phyloP scores from a whole-genome alignment of 92 coral and sea anemone species.

The Zoanthus sansibaricus region DNA sequence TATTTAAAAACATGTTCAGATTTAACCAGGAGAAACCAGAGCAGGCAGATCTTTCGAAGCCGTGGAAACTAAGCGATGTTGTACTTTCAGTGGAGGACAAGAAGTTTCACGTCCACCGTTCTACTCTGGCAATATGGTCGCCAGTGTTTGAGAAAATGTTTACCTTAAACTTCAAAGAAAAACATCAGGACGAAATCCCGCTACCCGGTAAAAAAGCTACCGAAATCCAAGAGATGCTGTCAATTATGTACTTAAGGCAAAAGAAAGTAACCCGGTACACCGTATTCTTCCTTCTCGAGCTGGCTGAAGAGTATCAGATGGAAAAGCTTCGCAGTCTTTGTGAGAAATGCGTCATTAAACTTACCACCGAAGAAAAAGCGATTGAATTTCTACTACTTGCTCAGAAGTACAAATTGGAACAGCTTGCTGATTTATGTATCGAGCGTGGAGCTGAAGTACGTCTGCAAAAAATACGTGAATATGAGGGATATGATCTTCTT shows the following conservation, averaged over 20 bases:
- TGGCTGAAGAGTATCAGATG: neutral
- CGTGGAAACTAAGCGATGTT: neutral
- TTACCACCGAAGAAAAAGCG: neutral
- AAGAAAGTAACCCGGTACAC: neutral
- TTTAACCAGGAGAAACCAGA: too few relatives aligned
- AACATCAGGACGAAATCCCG: too few relatives aligned
- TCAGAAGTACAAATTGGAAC: neutral
- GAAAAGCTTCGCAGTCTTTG: neutral
- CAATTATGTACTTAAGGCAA: neutral
- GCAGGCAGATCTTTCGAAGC: too few relatives aligned
- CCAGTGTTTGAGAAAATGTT: constrained; percentile 25
- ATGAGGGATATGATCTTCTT: neutral
- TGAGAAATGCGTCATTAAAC: neutral
- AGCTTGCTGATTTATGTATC: neutral
- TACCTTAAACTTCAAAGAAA: too few relatives aligned
- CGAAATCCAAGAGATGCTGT: too few relatives aligned
- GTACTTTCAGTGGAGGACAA: too few relatives aligned
- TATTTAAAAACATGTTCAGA: too few relatives aligned
- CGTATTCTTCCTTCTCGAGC: neutral
- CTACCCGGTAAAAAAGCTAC: too few relatives aligned
- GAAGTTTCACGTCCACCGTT: too few relatives aligned
- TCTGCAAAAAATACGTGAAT: neutral
- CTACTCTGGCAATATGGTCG: neutral
- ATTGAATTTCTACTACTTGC: neutral
- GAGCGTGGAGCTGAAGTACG: neutral